A percentile compares a stretch with the other conserved stretches of the same genome.
Conservation (phyloP, 2,797 vertebrate genomes). For the Tolypeutes matacus region DNA sequence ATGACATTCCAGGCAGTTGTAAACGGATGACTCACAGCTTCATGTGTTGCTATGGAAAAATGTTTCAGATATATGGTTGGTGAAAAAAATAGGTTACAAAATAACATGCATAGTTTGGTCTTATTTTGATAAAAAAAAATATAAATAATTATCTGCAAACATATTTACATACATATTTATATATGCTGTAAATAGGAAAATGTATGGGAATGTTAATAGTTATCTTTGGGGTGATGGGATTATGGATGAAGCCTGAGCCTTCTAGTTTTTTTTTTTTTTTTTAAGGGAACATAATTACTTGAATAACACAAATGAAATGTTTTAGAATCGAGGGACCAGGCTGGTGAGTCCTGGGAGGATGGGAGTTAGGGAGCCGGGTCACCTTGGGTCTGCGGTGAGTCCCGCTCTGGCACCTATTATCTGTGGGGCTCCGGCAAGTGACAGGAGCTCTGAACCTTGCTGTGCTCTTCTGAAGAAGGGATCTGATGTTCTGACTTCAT, state of each 20-base stretch:
- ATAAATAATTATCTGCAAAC: background rate
- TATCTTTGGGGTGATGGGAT: background rate
- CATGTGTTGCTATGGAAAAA: constrained; percentile 54
- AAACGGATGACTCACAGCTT: background rate
- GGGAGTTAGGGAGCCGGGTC: too few relatives aligned
- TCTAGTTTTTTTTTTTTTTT: background rate
- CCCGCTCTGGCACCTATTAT: background rate
- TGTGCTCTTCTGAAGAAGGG: background rate
- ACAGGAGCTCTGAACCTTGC: background rate
- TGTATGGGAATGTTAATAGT: background rate
- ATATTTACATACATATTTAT: too few relatives aligned
- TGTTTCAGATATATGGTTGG: constrained; percentile 5
- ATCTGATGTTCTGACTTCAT: background rate
- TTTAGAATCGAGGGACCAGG: background rate
- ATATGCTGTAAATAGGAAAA: background rate
- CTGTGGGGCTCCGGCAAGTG: background rate
- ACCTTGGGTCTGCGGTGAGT: too few relatives aligned
- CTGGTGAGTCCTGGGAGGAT: background rate
- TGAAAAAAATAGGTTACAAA: constrained; percentile 56
- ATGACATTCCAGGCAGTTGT: background rate
- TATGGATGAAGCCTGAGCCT: background rate
- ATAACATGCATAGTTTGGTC: constrained; percentile 37
- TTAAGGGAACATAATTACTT: background rate
- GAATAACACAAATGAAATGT: background rate
- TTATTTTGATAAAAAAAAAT: constrained; percentile 30